phyloP scores from a whole-genome alignment of 2,113 vertebrate genomes.

The Eupsittula cactorum region DNA sequence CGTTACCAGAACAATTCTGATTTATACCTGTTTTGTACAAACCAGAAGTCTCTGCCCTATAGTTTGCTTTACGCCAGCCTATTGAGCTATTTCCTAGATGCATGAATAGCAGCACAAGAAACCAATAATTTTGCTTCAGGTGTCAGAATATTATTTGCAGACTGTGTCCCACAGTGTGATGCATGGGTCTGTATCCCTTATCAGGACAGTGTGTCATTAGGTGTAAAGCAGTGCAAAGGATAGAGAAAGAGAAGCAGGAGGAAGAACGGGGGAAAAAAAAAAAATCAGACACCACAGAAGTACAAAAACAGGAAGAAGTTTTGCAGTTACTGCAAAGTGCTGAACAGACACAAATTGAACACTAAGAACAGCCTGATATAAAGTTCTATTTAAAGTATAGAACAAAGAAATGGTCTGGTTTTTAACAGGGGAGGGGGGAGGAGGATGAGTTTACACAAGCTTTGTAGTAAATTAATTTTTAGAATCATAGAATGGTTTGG shows the following conservation, averaged over 20 bases:
- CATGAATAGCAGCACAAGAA: not conserved
- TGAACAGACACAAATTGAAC: constrained; percentile 3
- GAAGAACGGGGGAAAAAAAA: fast-evolving
- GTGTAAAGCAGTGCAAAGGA: not conserved
- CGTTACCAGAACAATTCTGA: not conserved
- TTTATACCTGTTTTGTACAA: not conserved
- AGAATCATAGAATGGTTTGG: too few relatives aligned
- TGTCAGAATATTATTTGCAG: not conserved
- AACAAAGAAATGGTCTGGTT: not conserved
- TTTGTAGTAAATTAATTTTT: not conserved
- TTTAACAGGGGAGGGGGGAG: too few relatives aligned
- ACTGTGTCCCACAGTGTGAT: not conserved
- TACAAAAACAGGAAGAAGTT: constrained; percentile 26
- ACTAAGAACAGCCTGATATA: not conserved
- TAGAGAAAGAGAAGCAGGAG: not conserved
- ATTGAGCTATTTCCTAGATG: not conserved
- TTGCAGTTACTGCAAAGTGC: not conserved
- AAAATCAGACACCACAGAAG: not conserved
- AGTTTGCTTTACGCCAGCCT: not conserved
- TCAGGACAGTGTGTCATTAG: not conserved
- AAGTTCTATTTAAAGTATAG: not conserved
- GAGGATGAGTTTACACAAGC: not conserved
- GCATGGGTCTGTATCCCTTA: not conserved
- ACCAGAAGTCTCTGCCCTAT: not conserved
- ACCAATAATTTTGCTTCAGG: not conserved